Evolutionary conservation across 2,113 vertebrate genomes (phyloP).

Genomic region (Rhinopomastus cyanomelas): DNA sequence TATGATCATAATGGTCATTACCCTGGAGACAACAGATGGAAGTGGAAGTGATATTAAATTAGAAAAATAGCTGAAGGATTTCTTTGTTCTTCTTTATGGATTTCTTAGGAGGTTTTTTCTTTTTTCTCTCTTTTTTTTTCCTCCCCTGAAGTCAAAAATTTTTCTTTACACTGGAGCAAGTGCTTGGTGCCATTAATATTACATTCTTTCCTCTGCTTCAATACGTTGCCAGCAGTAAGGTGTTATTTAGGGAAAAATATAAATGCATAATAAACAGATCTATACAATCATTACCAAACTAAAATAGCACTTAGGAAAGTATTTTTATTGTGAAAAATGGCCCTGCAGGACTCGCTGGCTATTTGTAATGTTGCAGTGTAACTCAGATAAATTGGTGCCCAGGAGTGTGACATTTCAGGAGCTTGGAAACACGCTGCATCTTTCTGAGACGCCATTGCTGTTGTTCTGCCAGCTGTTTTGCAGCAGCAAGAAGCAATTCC

Average conservation of each 20-base stretch:
- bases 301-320: conserved; percentile 75
- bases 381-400: conserved; percentile 79
- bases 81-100: conserved; percentile 62
- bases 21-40: conserved; percentile 38
- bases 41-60: conserved; percentile 56
- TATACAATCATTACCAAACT: conserved; percentile 70
- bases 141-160: conserved; percentile 32
- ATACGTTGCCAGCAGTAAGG: conserved; percentile 58
- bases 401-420: conserved; percentile 77
- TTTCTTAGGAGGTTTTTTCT: neutral
- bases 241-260: conserved; percentile 68
- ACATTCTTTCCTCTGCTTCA: conserved; percentile 48
- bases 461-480: conserved; percentile 71
- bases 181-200: conserved; percentile 62
- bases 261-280: conserved; percentile 78
- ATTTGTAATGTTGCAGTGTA: conserved; percentile 74
- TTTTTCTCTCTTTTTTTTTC: neutral
- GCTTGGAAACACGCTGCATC: conserved; percentile 64
- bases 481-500: conserved; percentile 70
- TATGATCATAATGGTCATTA: conserved; percentile 48
- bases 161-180: conserved; percentile 50
- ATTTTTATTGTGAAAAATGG: conserved; percentile 80
- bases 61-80: conserved; percentile 57
- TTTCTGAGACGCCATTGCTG: conserved; percentile 69
- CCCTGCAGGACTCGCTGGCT: conserved; percentile 74